phyloP scores from a whole-genome alignment of 2,888 invertebrate species.

The Lycia hirtaria region DNA sequence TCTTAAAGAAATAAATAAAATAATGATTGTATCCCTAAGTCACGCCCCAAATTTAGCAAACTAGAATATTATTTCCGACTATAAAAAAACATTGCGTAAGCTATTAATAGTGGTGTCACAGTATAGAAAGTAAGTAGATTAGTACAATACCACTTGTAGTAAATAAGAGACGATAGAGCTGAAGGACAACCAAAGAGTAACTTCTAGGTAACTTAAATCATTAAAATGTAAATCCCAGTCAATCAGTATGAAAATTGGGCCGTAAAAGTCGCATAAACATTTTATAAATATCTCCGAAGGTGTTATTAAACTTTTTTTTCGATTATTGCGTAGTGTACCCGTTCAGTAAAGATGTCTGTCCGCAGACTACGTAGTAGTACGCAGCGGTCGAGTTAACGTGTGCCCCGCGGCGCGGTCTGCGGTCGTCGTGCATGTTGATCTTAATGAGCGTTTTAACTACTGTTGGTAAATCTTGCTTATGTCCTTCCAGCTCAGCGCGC shows the following conservation, averaged over 20 bases:
- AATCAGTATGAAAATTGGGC: constrained; percentile 32
- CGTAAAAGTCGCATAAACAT: constrained; percentile 34
- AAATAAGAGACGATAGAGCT: background rate
- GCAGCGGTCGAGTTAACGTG: constrained; percentile 52
- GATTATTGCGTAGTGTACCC: constrained; percentile 25
- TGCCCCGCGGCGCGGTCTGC: constrained; percentile 63
- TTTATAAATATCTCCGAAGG: constrained; percentile 33
- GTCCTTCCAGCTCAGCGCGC: constrained; percentile 53
- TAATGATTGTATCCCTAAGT: no score
- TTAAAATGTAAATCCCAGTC: constrained; percentile 13
- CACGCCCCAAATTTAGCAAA: no score
- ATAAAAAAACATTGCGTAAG: no score
- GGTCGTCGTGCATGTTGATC: constrained; percentile 61
- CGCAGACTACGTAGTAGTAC: constrained; percentile 27
- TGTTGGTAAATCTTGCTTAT: constrained; percentile 73
- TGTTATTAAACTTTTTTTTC: constrained; percentile 32
- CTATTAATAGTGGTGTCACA: no score
- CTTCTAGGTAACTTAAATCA: background rate
- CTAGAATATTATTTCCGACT: no score
- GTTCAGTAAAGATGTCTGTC: constrained; percentile 66
- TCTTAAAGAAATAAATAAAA: no score
- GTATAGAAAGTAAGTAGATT: no score
- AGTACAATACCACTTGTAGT: no score
- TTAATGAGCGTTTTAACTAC: constrained; percentile 79
- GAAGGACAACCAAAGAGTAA: background rate